phyloP scores from a whole-genome alignment of 2,888 invertebrate genomes.

The Beris morrisii region DNA sequence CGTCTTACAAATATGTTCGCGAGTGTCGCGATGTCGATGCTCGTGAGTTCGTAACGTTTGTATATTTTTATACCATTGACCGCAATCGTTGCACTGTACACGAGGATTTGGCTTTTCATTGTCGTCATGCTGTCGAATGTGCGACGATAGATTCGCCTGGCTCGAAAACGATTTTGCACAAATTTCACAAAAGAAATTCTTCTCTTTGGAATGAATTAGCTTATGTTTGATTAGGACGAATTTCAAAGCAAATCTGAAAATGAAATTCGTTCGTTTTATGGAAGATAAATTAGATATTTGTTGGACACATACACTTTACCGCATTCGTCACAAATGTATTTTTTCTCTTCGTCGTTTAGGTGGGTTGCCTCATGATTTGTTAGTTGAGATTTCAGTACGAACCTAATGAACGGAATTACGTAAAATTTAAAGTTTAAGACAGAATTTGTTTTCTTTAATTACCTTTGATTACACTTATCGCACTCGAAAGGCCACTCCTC shows the following conservation, averaged over 20 bases:
- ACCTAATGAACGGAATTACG: conserved; percentile 22
- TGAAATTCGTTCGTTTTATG: not conserved
- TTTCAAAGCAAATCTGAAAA: conserved; percentile 39
- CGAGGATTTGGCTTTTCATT: conserved; percentile 17
- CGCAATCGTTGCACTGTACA: conserved; percentile 38
- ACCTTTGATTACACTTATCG: conserved; percentile 37
- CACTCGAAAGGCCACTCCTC: conserved; percentile 39
- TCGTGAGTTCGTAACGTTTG: conserved; percentile 38
- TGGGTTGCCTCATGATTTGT: conserved; percentile 39
- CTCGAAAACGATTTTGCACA: conserved; percentile 39
- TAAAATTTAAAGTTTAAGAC: not conserved
- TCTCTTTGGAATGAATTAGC: conserved; percentile 35
- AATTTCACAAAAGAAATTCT: conserved; percentile 38
- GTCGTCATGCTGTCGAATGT: conserved; percentile 31
- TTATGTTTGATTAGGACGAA: conserved; percentile 39
- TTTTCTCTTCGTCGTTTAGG: conserved; percentile 37
- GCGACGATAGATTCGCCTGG: conserved; percentile 31
- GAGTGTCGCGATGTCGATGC: conserved; percentile 36
- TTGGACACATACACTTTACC: conserved; percentile 38
- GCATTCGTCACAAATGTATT: conserved; percentile 39
- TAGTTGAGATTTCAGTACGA: conserved; percentile 39
- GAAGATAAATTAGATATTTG: not conserved
- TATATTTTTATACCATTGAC: conserved; percentile 39
- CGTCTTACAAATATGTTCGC: conserved; percentile 33
- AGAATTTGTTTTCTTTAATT: not conserved